phyloP scores from a whole-genome alignment of 1,140 invertebrate genomes.

The Sinella curviseta region DNA sequence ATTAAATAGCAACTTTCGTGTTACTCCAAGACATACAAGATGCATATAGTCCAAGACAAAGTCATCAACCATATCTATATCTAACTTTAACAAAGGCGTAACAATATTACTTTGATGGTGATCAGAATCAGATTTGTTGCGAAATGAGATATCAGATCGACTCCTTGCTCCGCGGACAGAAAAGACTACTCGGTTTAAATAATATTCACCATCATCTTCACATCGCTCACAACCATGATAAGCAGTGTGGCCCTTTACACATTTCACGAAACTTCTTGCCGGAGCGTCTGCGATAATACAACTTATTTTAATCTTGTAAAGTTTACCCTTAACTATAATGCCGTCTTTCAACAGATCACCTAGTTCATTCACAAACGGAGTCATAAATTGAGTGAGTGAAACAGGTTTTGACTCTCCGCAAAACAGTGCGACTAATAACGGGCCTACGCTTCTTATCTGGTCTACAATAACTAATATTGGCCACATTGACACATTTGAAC shows the following conservation, averaged over 20 bases:
- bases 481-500: no score
- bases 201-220: background rate
- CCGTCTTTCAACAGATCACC: background rate
- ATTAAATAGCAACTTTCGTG: background rate
- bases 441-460: background rate
- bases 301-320: background rate
- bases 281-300: slow-evolving; percentile 22
- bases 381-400: background rate
- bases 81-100: slow-evolving; percentile 25
- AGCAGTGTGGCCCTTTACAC: slow-evolving; percentile 14
- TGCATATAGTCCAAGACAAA: slow-evolving; percentile 3
- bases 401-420: slow-evolving; percentile 27
- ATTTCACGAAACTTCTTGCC: no score
- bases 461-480: background rate
- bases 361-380: slow-evolving; percentile 17
- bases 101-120: slow-evolving; percentile 39
- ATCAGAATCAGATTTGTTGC: background rate
- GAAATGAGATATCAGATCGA: slow-evolving; percentile 30
- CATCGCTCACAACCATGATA: slow-evolving; percentile 31
- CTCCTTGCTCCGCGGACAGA: background rate
- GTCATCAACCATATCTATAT: background rate
- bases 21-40: no score
- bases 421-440: slow-evolving; percentile 12
- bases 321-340: background rate
- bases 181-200: background rate